These are phyloP conservation scores for Acrobasis suavella DNA, from an alignment of 2,888 invertebrate species.

Conservation along the genomic window DNA sequence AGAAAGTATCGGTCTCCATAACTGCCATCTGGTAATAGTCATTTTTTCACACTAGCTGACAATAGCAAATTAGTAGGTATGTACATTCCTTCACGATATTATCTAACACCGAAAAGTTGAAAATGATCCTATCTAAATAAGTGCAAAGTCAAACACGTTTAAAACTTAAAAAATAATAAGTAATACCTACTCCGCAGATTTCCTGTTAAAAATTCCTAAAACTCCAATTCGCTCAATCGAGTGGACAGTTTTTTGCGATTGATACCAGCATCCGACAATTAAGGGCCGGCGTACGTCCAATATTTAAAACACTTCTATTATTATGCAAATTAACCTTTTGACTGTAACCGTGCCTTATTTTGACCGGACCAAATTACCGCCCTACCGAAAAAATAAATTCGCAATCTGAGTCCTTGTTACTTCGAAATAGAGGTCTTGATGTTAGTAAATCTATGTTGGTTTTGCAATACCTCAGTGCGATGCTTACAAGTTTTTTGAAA, in stretches of 20 bases:
- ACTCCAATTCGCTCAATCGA: slow-evolving; percentile 61
- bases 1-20: too few species aligned
- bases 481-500: neutral
- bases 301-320: slow-evolving; percentile 75
- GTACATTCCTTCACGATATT: too few species aligned
- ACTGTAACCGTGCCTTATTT: slow-evolving; percentile 50
- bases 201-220: slow-evolving; percentile 55
- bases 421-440: neutral
- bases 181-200: slow-evolving; percentile 41
- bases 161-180: slow-evolving; percentile 4
- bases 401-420: slow-evolving; percentile 25
- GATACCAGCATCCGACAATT: slow-evolving; percentile 75
- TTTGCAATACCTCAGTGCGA: slow-evolving; percentile 1
- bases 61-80: too few species aligned
- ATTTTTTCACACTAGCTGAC: too few species aligned
- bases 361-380: slow-evolving; percentile 39
- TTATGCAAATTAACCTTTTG: slow-evolving; percentile 79
- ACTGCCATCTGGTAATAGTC: too few species aligned
- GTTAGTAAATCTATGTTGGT: slow-evolving; percentile 1
- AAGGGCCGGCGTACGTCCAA: slow-evolving; percentile 64
- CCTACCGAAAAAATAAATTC: slow-evolving; percentile 11
- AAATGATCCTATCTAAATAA: too few species aligned
- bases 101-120: too few species aligned
- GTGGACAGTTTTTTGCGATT: slow-evolving; percentile 77
- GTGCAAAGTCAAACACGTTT: neutral